Conservation (phyloP, 1,140 invertebrate species). For the Ganaspis sp. region DNA sequence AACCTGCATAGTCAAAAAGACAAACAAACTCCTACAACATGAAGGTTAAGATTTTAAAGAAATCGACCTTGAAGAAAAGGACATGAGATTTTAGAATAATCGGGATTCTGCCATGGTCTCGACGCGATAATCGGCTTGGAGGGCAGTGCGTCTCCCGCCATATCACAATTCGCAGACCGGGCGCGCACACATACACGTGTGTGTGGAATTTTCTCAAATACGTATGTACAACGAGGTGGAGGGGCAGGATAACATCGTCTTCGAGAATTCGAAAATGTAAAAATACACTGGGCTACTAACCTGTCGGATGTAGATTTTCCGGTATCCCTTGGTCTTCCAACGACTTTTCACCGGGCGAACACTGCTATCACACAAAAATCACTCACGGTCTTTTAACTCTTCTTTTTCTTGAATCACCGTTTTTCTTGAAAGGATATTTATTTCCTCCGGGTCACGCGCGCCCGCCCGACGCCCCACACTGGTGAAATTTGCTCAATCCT, state of each 20-base stretch:
- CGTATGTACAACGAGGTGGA: constrained; percentile 26
- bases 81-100: background rate
- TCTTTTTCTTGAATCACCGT: background rate
- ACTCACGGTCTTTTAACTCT: constrained; percentile 17
- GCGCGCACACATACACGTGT: constrained; percentile 40
- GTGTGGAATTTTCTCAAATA: constrained; percentile 33
- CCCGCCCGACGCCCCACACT: constrained; percentile 55
- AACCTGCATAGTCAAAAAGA: background rate
- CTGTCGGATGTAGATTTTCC: constrained; percentile 62
- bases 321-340: constrained; percentile 43
- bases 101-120: constrained; percentile 3
- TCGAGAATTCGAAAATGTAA: background rate
- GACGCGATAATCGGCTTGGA: constrained; percentile 12
- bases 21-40: too few species aligned
- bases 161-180: constrained; percentile 12
- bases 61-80: background rate
- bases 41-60: background rate
- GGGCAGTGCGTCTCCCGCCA: constrained; percentile 10
- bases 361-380: constrained; percentile 38
- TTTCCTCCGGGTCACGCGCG: constrained; percentile 53
- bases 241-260: constrained; percentile 1
- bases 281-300: constrained; percentile 52
- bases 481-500: constrained; percentile 49
- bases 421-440: constrained; percentile 36
- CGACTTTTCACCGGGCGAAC: constrained; percentile 20